Evolutionary conservation across 2,797 vertebrate species (phyloP).

Genomic region (Enteromius viviparus): DNA sequence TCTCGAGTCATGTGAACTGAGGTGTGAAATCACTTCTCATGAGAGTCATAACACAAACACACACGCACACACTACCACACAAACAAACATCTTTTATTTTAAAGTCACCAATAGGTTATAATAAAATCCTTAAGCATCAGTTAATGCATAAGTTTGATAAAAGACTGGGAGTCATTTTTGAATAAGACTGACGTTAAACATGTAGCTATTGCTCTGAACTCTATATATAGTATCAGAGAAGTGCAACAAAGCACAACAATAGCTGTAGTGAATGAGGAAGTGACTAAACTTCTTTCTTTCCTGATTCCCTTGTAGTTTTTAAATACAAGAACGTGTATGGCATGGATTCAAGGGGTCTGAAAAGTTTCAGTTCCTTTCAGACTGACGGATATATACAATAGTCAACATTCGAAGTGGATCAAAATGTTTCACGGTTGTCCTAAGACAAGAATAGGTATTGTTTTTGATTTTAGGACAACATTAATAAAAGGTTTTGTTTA

Average conservation of each 20-base stretch:
- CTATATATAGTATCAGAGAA: constrained; percentile 11
- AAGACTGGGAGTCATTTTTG: background rate
- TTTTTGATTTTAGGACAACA: no score
- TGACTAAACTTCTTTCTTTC: background rate
- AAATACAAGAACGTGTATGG: background rate
- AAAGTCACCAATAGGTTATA: background rate
- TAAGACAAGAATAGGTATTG: no score
- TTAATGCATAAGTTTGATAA: background rate
- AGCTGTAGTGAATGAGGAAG: constrained; percentile 34
- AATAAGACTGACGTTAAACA: background rate
- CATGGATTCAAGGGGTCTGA: background rate
- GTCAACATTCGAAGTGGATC: no score
- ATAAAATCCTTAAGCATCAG: background rate
- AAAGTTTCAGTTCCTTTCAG: background rate
- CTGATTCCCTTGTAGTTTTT: background rate
- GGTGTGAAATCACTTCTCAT: background rate
- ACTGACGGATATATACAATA: background rate
- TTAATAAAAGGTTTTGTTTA: background rate
- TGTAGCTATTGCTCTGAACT: background rate
- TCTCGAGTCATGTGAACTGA: background rate
- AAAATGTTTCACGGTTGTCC: no score
- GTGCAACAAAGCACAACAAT: background rate
- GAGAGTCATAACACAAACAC: background rate
- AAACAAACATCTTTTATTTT: background rate
- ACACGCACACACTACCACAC: no score